Percentiles rank a stretch among this genome's conserved stretches.
phyloP scores from a whole-genome alignment of 2,113 vertebrate species.

The Trogon surrucura region DNA sequence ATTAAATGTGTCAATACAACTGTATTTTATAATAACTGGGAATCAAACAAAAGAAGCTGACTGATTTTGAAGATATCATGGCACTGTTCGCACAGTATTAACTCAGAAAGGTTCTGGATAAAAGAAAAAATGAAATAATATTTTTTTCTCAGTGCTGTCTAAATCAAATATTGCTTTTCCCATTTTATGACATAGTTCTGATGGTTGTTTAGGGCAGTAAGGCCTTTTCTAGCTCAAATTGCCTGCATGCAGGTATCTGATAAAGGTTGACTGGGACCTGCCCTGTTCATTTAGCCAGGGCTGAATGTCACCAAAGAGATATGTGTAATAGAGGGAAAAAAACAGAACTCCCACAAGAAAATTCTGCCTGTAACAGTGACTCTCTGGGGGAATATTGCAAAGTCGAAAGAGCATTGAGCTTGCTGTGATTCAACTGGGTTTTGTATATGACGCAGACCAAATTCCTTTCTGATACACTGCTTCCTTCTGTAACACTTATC shows the following conservation, averaged over 20 bases:
- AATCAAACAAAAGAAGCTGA: neutral
- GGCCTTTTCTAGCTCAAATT: neutral
- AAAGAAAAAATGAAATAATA: neutral
- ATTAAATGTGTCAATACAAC: neutral
- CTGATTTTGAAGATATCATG: neutral
- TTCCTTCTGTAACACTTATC: neutral
- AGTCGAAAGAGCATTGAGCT: neutral
- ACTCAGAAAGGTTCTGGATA: neutral
- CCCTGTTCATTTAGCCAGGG: neutral
- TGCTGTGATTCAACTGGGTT: neutral
- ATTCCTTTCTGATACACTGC: neutral
- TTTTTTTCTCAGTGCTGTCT: neutral
- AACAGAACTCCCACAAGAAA: neutral
- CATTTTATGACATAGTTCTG: neutral
- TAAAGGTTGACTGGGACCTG: neutral
- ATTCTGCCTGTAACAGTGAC: neutral
- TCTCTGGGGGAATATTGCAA: neutral
- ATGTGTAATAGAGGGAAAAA: neutral
- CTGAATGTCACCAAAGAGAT: neutral
- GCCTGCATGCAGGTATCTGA: neutral
- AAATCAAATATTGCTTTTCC: neutral
- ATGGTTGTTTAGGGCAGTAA: neutral
- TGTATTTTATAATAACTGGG: neutral
- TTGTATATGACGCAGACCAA: neutral
- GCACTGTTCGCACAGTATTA: neutral